Percentiles rank a stretch among this genome's conserved stretches.
Conservation (phyloP, 2,888 invertebrate species). For the Hipparchia semele region DNA sequence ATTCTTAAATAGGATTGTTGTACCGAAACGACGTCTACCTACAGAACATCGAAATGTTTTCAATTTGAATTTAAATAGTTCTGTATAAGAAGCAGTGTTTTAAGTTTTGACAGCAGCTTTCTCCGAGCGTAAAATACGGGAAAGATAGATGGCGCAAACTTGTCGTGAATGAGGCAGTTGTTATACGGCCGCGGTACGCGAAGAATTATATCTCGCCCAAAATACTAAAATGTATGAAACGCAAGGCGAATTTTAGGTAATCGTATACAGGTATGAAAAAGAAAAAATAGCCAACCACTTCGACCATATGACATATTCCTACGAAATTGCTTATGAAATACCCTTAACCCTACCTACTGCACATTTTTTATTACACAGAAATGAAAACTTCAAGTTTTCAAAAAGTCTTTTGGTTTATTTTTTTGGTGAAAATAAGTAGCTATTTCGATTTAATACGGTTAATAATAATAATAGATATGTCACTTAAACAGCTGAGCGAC, state of each 20-base stretch:
- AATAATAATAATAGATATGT: too few species aligned
- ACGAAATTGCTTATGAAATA: neutral
- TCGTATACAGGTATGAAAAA: neutral
- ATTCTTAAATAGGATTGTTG: too few species aligned
- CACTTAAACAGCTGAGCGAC: too few species aligned
- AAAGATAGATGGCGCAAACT: conserved; percentile 36
- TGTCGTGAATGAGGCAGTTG: conserved; percentile 35
- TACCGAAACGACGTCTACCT: neutral
- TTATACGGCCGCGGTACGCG: conserved; percentile 22
- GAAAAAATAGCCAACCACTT: neutral
- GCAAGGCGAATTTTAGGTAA: neutral
- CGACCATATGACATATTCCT: neutral
- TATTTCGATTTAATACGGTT: too few species aligned
- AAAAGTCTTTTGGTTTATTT: neutral
- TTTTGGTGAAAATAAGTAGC: too few species aligned
- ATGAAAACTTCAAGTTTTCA: too few species aligned
- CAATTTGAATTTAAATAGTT: neutral
- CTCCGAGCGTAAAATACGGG: conserved; percentile 23
- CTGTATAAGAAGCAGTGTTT: conserved; percentile 27
- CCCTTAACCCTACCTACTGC: too few species aligned
- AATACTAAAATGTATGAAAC: conserved; percentile 12
- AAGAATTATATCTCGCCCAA: conserved; percentile 30
- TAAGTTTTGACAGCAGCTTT: conserved; percentile 36
- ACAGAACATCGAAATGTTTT: neutral
- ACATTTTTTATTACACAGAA: too few species aligned